phyloP scores from a whole-genome alignment of 2,113 vertebrate species.

The Uria lomvia region DNA sequence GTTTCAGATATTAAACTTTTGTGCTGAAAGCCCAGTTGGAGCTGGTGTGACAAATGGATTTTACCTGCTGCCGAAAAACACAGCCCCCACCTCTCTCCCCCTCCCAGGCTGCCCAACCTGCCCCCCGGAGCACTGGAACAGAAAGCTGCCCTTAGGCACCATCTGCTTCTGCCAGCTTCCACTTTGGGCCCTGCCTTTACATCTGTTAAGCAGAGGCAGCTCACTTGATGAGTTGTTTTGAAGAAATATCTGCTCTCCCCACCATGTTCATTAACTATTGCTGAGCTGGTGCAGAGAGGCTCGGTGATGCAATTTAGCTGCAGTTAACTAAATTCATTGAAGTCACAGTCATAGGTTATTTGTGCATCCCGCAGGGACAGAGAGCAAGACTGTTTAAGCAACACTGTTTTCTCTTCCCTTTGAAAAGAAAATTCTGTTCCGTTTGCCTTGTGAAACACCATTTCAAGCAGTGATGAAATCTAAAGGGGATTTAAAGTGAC shows the following conservation, averaged over 20 bases:
- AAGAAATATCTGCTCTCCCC: slow-evolving; percentile 64
- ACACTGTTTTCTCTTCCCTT: slow-evolving; percentile 58
- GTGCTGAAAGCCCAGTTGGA: slow-evolving; percentile 75
- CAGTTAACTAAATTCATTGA: slow-evolving; percentile 66
- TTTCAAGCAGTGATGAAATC: slow-evolving; percentile 68
- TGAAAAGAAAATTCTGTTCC: slow-evolving; percentile 30
- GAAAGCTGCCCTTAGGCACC: slow-evolving; percentile 76
- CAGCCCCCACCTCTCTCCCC: slow-evolving; percentile 57
- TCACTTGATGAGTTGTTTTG: slow-evolving; percentile 77
- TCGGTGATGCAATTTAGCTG: slow-evolving; percentile 33
- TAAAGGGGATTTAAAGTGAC: slow-evolving; percentile 68
- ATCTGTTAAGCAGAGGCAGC: slow-evolving; percentile 76
- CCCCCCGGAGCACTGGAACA: slow-evolving; percentile 55
- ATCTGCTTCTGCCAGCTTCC: slow-evolving; percentile 82
- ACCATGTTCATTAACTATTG: slow-evolving; percentile 56
- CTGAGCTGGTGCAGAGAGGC: slow-evolving; percentile 22
- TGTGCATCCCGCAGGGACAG: slow-evolving; percentile 52
- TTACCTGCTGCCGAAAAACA: slow-evolving; percentile 81
- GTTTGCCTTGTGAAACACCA: slow-evolving; percentile 34
- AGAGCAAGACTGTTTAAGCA: slow-evolving; percentile 23
- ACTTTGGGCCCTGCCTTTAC: slow-evolving; percentile 71
- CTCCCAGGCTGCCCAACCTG: slow-evolving; percentile 55
- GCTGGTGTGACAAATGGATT: slow-evolving; percentile 87
- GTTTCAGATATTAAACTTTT: slow-evolving; percentile 80
- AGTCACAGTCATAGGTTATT: slow-evolving; percentile 56